phyloP scores from a whole-genome alignment of 2,797 vertebrate species.

The Acanthurus leucopareius region DNA sequence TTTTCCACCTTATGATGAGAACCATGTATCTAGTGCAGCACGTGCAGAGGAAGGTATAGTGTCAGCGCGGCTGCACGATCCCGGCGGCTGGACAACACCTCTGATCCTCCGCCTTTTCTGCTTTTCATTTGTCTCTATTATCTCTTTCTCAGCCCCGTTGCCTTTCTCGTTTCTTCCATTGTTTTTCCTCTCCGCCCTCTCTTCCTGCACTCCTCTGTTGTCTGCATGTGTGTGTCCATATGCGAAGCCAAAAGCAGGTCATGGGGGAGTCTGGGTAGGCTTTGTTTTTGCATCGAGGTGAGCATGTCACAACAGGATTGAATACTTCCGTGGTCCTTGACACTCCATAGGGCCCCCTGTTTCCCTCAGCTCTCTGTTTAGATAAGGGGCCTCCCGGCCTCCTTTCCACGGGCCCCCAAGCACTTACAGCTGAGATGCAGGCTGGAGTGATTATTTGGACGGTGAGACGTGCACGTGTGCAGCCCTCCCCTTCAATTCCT shows the following conservation, averaged over 20 bases:
- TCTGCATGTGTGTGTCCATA: conserved; percentile 38
- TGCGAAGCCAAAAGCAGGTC: conserved; percentile 54
- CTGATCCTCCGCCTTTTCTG: conserved; percentile 25
- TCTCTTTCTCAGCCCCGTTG: conserved; percentile 9
- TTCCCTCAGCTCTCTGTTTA: conserved; percentile 67
- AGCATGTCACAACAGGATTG: conserved; percentile 80
- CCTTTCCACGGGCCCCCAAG: conserved; percentile 61
- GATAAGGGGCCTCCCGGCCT: conserved; percentile 59
- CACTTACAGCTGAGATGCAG: conserved; percentile 77
- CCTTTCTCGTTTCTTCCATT: neutral
- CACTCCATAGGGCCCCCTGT: conserved; percentile 49
- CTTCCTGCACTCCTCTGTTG: neutral
- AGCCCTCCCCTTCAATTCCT: neutral
- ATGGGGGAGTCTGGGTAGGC: conserved; percentile 28
- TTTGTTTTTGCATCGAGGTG: conserved; percentile 66
- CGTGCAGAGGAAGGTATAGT: conserved; percentile 62
- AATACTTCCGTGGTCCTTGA: conserved; percentile 79
- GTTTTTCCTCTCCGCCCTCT: conserved; percentile 5
- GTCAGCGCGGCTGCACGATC: conserved; percentile 61
- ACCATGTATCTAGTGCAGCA: conserved; percentile 74
- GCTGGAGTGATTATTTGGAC: conserved; percentile 77
- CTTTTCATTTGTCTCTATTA: conserved; percentile 8
- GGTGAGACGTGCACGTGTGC: conserved; percentile 63
- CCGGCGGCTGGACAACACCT: conserved; percentile 30
- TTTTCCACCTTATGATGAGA: conserved; percentile 74